Evolutionary conservation across 2,797 vertebrate species (phyloP).

Genomic region (Pyrocephalus nanus): DNA sequence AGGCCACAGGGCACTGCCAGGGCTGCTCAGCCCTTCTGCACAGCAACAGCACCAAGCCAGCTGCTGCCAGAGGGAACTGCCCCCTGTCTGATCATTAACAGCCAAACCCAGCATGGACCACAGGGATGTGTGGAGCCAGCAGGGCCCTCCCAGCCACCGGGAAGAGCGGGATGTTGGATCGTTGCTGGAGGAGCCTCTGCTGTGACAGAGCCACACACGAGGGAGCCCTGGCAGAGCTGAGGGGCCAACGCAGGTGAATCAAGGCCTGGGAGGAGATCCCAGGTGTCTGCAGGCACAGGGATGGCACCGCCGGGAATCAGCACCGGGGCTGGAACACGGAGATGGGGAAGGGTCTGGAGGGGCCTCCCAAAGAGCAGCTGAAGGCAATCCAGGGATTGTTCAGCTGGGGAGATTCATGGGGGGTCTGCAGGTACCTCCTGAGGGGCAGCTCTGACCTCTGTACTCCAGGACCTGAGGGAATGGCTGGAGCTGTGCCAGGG

Average conservation of each 20-base stretch:
- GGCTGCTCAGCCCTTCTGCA: not conserved
- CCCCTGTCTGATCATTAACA: slow-evolving; percentile 24
- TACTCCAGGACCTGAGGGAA: not conserved
- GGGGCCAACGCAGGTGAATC: fast-evolving
- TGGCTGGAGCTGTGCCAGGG: not conserved
- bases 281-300: not conserved
- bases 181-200: not conserved
- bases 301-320: not conserved
- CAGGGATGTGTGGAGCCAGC: not conserved
- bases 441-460: not conserved
- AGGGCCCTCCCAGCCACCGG: no score
- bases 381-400: not conserved
- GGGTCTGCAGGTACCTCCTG: not conserved
- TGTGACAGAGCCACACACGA: fast-evolving
- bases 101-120: not conserved
- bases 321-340: no score
- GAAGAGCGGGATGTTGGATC: not conserved
- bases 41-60: slow-evolving; percentile 1
- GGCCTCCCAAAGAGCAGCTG: not conserved
- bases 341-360: not conserved
- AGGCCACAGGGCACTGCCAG: not conserved
- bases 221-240: fast-evolving
- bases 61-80: not conserved
- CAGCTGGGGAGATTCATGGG: not conserved
- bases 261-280: no score